Evolutionary conservation across 1,140 invertebrate genomes (phyloP), one percentile per base, ranked within the genome.

Genomic region (Euglossa dilemma): DNA sequence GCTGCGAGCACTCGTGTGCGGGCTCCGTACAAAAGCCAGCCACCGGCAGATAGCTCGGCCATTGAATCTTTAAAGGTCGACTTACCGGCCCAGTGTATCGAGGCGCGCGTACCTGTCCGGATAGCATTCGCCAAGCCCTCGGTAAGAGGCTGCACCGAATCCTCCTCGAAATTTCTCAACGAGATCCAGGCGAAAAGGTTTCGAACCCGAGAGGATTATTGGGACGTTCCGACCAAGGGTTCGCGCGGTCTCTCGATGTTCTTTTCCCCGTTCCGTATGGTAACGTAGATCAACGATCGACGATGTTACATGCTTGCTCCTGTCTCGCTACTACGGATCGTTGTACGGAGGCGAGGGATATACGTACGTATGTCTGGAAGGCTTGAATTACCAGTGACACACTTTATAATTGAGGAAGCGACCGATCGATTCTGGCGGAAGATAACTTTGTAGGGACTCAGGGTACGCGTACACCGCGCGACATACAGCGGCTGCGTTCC

Each of bases 31-130:
- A 87, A 87, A 87, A 85, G 75, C 75, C 83, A 78, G 74, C 45
- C 79, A 86, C 77, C 72, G 81, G 50, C 47, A 77, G 78, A 87
- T 87, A 85, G 57, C 78, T 36, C 77, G 66, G 52, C 71, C 87
- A 87, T 85, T 87, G 83, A 85, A 87, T 87, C 83, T 87, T 88
- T 85, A 87, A 80, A 88, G 76, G 73, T 78, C 70, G 73, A 70
- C 61, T 81, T 76, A 80, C 47, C 64, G 36, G 64, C 11, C 61
- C 61, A 36, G 28, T 63, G 72, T 67, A 75, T 67, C 80, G 50
- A 56, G 71, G 20, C 61, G 59, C 50, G 59, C 0, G 36, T 59
- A 81, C 71, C 59, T 66, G 61, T 50, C 61, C n/a, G 45, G 50
- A 9, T 28, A 18, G 50, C 23, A 73, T 73, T 54, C 52, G 12